Percentiles rank a stretch among this genome's conserved stretches.
Evolutionary conservation across 1,140 invertebrate genomes (phyloP).

Genomic region (Lepeophtheirus salmonis): DNA sequence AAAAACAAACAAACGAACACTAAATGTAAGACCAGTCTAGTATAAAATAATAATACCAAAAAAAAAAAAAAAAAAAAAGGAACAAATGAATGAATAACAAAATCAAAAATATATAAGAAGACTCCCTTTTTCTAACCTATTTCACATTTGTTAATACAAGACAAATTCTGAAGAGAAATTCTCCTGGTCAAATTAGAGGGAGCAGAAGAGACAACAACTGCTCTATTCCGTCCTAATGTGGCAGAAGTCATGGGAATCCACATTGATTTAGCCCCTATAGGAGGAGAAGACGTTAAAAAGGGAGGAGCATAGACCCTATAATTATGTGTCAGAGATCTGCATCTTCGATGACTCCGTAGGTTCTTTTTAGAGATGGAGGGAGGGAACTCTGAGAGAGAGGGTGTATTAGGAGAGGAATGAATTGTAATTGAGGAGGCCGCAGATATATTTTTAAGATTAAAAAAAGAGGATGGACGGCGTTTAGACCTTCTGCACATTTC

Average conservation of each 20-base stretch:
- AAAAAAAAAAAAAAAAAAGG: too few species aligned
- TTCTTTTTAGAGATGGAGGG: too few species aligned
- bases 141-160: constrained; percentile 1
- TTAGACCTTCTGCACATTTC: neutral
- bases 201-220: neutral
- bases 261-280: constrained; percentile 2
- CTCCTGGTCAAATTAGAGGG: neutral
- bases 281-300: too few species aligned
- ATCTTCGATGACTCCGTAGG: neutral
- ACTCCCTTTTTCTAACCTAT: constrained; percentile 8
- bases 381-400: too few species aligned
- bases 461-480: neutral
- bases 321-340: neutral
- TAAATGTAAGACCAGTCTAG: too few species aligned
- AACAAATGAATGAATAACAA: too few species aligned
- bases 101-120: neutral
- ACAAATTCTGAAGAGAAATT: neutral
- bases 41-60: too few species aligned
- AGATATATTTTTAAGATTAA: neutral
- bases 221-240: neutral
- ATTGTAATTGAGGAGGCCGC: too few species aligned
- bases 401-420: too few species aligned
- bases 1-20: too few species aligned
- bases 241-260: neutral
- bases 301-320: neutral